Base-by-base conservation (phyloP, 2,113 vertebrate species). In the Rhynchomys soricoides region DNA sequence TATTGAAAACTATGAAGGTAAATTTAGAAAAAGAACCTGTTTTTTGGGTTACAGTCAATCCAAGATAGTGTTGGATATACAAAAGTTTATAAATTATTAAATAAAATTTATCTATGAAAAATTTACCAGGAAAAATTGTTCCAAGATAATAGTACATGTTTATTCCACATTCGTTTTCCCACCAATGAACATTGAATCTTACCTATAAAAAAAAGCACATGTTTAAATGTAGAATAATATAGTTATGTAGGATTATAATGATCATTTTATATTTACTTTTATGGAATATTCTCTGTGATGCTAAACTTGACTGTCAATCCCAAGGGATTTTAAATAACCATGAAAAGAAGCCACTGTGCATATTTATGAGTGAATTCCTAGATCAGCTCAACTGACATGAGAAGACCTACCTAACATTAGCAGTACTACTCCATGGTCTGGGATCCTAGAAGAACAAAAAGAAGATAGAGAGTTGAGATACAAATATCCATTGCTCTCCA, bases 31-130 rank as follows among this genome's bases (percentile, higher is more conserved):
- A 96, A 95, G 43, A 94, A 43, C 0, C 11, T 89, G 17, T 29
- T 17, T 21, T 93, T 96, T 62, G 82, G 16, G 88, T 91, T 75
- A 95, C 34, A 94, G 13, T 78, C 95, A 82, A 86, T 9, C 15
- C 74, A 89, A 94, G 22, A 77, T 5, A 91, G n/a, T 71, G 19
- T 77, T 50, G 9, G 31, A 85, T 73, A 62, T 91, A n/a, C 91
- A 86, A 75, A 92, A 82, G 24, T 88, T 92, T 26, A 86, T 85
- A 64, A 96, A 92, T 93, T 93, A 91, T 70, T 90, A 64, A 93
- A 40, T 70, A 94, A 93, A 96, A 86, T 40, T 31, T 93, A 74
- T 83, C 26, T 13, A 82, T 92, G 7, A 45, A 93, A 64, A 95
- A 73, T 52, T 75, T 13, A 59, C 37, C 12, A 94, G 22, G 3